phyloP scores from a whole-genome alignment of 2,888 invertebrate species.

The Latrodectus elegans region DNA sequence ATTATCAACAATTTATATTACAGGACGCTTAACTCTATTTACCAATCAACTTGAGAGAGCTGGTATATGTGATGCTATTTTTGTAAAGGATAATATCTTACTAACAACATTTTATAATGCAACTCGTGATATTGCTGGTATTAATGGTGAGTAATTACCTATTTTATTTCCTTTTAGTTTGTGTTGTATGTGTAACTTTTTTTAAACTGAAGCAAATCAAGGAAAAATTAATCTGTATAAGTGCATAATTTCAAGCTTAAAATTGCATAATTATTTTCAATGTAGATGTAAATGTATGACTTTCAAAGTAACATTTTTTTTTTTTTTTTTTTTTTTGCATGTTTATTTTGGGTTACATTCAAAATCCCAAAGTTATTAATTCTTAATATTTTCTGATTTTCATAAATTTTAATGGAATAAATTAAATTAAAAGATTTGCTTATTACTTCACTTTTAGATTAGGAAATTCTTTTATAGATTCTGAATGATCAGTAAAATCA shows the following conservation, averaged over 20 bases:
- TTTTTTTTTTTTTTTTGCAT: neutral
- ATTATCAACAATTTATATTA: neutral
- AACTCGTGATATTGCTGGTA: conserved; percentile 39
- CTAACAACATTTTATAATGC: conserved; percentile 43
- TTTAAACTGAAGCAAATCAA: too few species aligned
- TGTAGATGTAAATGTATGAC: neutral
- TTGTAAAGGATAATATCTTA: conserved; percentile 38
- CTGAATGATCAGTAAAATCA: too few species aligned
- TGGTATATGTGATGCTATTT: conserved; percentile 47
- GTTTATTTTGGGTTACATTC: too few species aligned
- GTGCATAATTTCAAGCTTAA: too few species aligned
- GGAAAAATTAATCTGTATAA: too few species aligned
- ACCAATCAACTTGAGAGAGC: conserved; percentile 32
- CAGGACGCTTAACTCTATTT: conserved; percentile 44
- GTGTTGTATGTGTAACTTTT: neutral
- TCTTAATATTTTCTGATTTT: too few species aligned
- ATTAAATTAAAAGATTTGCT: too few species aligned
- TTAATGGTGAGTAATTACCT: conserved; percentile 44
- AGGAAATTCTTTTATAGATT: too few species aligned
- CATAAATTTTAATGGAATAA: too few species aligned
- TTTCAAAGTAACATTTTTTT: neutral
- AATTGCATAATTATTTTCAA: too few species aligned
- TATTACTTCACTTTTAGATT: too few species aligned
- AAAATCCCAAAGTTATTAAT: too few species aligned
- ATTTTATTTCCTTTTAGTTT: neutral